Base-by-base conservation (phyloP, 2,888 invertebrate genomes). In the Drosophila leonis region DNA sequence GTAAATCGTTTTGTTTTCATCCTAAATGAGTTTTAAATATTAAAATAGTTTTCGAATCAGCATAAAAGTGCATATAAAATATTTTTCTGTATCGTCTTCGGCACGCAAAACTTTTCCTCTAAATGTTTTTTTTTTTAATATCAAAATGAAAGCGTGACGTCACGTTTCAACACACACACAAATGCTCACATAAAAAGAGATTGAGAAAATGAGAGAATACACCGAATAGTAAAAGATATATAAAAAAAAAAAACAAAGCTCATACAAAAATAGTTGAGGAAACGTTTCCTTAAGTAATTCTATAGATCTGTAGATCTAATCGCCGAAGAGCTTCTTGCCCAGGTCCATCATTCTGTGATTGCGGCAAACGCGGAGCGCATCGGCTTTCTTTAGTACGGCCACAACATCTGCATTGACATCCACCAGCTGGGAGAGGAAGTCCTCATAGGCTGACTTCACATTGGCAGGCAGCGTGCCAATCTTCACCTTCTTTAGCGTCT, bases 281-380 rank as follows among this genome's bases (percentile, higher is more conserved):
- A 63, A 74, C 44, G 64, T 20, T 51, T 61, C 61, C 64, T 75
- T 63, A 63, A 60, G 52, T 37, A 54, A 60, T 57, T 18, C 44
- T 60, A 67, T 24, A 20, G 18, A 33, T n/a, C 39, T 10, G 12
- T 12, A 29, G 31, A 8, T 57, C 51, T 96, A 97, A 93, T 97
- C 97, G 81, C 97, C 97, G 93, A 97, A 97, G 75, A 97, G 94
- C 92, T 96, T 96, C 93, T 97, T 97, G 86, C 97, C 97, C 92
- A 97, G 94, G 82, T 97, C 97, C 97, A 97, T 97, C 93, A 97
- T 95, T 90, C 97, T 94, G 92, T 97, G 97, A 92, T 96, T 97
- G 90, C 97, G 94, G 92, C 97, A 97, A 84, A 97, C 97, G 78
- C 96, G 95, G 48, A 97, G 93, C 7, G 97, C 97, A 83, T 97